Percentiles rank a stretch among this genome's conserved stretches.
Evolutionary conservation across 53 echinoderm and acorn worm genomes (phyloP).

Genomic region (Temnopleurus reevesii): DNA sequence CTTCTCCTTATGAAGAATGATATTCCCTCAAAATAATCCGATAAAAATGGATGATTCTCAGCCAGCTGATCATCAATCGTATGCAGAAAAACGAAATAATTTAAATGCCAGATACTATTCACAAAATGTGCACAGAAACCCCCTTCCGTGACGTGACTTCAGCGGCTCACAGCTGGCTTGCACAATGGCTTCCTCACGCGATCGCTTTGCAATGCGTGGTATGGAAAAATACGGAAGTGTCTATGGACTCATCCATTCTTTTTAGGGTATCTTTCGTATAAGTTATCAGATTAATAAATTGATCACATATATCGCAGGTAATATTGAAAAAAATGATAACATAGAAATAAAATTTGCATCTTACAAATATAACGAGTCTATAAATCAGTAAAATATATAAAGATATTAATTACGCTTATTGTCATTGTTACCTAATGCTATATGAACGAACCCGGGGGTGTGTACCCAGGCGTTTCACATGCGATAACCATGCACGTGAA

Average conservation of each 20-base stretch:
- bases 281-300: not conserved
- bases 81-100: not conserved
- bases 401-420: not conserved
- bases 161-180: constrained; percentile 7
- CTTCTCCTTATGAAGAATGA: not conserved
- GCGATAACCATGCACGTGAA: not conserved
- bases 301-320: not conserved
- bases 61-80: not conserved
- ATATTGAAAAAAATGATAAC: not conserved
- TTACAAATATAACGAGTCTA: too few relatives aligned
- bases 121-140: not conserved
- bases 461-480: not conserved
- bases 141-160: not conserved
- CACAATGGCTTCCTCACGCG: not conserved
- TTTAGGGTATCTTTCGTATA: not conserved
- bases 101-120: not conserved
- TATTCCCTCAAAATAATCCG: not conserved
- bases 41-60: not conserved
- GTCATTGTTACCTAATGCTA: not conserved
- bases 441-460: constrained; percentile 6
- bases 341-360: too few relatives aligned
- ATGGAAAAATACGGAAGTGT: constrained; percentile 31
- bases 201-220: not conserved
- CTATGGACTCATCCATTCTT: not conserved
- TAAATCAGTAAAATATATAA: too few relatives aligned